Evolutionary conservation across 2,113 vertebrate genomes (phyloP).

Genomic region (Cavia aperea): DNA sequence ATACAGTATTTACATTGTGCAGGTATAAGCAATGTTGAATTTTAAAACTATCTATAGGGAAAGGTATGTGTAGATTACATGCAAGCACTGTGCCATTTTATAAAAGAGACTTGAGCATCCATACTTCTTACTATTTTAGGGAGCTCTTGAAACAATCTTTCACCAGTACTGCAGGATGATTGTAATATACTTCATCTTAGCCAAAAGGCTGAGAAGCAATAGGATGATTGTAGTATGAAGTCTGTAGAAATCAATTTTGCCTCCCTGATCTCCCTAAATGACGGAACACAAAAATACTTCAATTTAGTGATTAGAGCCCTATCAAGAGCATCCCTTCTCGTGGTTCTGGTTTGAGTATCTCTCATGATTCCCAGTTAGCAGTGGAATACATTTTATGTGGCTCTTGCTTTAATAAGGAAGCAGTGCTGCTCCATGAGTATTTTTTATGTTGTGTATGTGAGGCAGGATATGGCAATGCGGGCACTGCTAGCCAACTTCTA

Average conservation of each 20-base stretch:
- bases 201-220: background rate
- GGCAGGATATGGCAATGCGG: fast-evolving
- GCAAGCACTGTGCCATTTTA: background rate
- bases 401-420: background rate
- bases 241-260: background rate
- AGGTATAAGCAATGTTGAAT: background rate
- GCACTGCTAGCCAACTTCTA: background rate
- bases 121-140: background rate
- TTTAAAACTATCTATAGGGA: background rate
- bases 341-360: background rate
- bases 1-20: background rate
- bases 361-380: background rate
- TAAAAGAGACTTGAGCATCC: background rate
- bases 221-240: background rate
- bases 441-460: background rate
- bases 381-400: background rate
- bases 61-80: background rate
- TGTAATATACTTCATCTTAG: background rate
- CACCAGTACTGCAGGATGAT: background rate
- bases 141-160: background rate
- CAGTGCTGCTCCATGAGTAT: background rate
- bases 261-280: background rate
- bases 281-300: background rate
- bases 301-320: background rate
- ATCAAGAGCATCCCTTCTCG: background rate